Conservation (phyloP, 2,113 vertebrate species). For the Hystrix cristata region DNA sequence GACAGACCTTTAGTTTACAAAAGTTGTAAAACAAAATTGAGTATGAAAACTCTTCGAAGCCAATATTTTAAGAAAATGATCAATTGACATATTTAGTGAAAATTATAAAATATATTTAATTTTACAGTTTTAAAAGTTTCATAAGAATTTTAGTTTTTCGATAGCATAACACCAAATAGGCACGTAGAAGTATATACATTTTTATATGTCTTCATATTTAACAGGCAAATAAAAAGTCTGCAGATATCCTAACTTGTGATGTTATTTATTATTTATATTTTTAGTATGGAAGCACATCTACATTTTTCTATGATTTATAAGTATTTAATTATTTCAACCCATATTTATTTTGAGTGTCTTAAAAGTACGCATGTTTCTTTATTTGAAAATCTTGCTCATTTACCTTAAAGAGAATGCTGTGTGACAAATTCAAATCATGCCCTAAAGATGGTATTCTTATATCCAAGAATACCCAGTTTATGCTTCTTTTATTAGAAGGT, state of each 20-base stretch:
- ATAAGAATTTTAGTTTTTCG: slow-evolving; percentile 58
- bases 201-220: slow-evolving; percentile 27
- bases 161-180: slow-evolving; percentile 19
- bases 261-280: slow-evolving; percentile 53
- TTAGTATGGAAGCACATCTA: background rate
- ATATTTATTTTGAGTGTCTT: slow-evolving; percentile 46
- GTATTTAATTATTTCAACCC: slow-evolving; percentile 58
- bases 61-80: slow-evolving; percentile 65
- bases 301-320: slow-evolving; percentile 44
- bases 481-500: slow-evolving; percentile 5
- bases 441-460: slow-evolving; percentile 14
- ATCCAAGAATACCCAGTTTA: background rate
- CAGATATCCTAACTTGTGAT: slow-evolving; percentile 19
- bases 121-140: background rate
- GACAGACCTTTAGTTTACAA: slow-evolving; percentile 23
- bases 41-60: slow-evolving; percentile 7
- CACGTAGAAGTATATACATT: background rate
- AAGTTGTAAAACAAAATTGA: slow-evolving; percentile 43
- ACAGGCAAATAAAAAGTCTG: slow-evolving; percentile 54
- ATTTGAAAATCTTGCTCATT: background rate
- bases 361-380: background rate
- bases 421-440: background rate
- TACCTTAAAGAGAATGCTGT: background rate
- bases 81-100: background rate
- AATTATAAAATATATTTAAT: slow-evolving; percentile 42